Base-by-base conservation (phyloP, 2,888 invertebrate species). In the Meta bourneti region DNA sequence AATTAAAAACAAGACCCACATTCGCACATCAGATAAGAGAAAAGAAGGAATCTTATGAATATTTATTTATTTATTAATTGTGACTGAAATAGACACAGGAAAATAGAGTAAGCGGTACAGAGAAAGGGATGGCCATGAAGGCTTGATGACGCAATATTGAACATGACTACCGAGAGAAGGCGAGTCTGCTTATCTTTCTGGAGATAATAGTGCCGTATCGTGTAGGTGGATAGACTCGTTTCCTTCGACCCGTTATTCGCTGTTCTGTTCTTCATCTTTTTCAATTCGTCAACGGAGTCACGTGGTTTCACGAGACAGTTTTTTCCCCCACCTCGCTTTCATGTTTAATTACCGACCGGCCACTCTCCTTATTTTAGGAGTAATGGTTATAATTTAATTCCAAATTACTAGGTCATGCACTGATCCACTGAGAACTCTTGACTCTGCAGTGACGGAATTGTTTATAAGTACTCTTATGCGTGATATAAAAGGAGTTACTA, bases 181-280 rank as follows among this genome's bases (percentile, higher is more conserved):
- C 61, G 61, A 61, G 79, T 69, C 79, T 79, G 19, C 61, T 19
- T 34, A 34, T 34, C 34, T 34, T 34, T 6, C 51, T 7, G 51
- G 7, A 77, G n/a, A 77, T 51, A 51, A 77, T 16, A 19, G 51
- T 77, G 77, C 19, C 77, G 52, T 77, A 52, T 77, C 77, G 61
- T 61, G 79, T 79, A 61, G 79, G 79, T 61, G 54, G 79, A 54
- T 7, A 54, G 79, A 79, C 79, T 79, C 61, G 79, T 79, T 79
- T 20, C 61, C 34, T 7, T 54, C 13, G 79, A 61, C 61, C 79
- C 79, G 79, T 61, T 79, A 79, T 19, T 34, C 77, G 19, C 51
- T 77, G n/a, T 51, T 75, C 75, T 75, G 48, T 75, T 61, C 61
- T 61, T 61, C 8, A 61, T 16, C 16, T 61, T 61, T 16, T 8